These are phyloP conservation scores for Pardosa pseudoannulata DNA, from an alignment of 2,888 invertebrate genomes.

Conservation along the genomic window DNA sequence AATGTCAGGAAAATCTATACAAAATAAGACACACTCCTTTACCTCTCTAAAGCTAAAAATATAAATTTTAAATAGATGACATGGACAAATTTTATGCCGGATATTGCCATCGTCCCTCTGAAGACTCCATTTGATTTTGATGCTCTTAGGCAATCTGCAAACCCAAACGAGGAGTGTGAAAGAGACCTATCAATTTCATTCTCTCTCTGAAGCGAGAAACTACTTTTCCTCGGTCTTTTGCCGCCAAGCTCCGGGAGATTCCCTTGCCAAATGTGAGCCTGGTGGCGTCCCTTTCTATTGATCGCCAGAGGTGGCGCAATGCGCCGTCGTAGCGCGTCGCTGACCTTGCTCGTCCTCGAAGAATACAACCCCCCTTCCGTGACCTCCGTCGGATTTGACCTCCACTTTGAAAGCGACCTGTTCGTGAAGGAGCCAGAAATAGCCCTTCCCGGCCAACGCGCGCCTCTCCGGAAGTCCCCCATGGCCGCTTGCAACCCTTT, in stretches of 20 bases:
- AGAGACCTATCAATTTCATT: no score
- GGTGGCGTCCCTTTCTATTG: conserved; percentile 57
- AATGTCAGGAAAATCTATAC: no score
- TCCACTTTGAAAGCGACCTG: conserved; percentile 34
- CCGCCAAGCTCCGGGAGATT: conserved; percentile 9
- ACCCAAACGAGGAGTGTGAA: no score
- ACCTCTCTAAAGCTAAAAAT: no score
- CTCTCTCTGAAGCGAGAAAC: background rate
- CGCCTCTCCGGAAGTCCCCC: background rate
- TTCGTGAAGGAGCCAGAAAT: conserved; percentile 13
- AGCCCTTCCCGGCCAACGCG: conserved; percentile 5
- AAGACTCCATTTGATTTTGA: no score
- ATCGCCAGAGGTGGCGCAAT: conserved; percentile 65
- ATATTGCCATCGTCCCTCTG: conserved; percentile 25
- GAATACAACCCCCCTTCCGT: conserved; percentile 35
- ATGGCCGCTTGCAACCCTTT: background rate
- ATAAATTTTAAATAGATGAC: no score
- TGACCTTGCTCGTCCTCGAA: conserved; percentile 67
- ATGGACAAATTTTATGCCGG: no score
- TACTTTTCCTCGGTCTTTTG: no score
- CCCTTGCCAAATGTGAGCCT: conserved; percentile 28
- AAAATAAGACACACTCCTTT: no score
- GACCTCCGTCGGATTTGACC: conserved; percentile 51
- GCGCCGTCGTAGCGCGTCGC: conserved; percentile 60
- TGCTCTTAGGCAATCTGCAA: no score